These are phyloP conservation scores for Dicrostonyx torquatus DNA, from an alignment of 2,797 vertebrate species.

Conservation along the genomic window DNA sequence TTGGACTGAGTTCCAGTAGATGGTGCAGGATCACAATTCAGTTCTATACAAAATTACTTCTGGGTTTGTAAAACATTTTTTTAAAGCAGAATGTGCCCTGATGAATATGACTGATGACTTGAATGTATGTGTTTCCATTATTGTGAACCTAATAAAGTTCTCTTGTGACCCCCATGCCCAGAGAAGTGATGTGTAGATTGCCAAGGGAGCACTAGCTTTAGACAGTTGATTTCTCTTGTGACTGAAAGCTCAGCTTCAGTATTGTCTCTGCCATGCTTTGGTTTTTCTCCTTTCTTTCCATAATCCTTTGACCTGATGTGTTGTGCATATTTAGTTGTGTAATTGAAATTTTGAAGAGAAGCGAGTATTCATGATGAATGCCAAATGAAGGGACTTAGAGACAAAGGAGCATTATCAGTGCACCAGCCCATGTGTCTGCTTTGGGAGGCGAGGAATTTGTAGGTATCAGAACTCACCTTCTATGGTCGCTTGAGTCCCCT, in stretches of 20 bases:
- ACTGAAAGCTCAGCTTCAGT: slow-evolving; percentile 39
- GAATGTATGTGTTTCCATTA: not conserved
- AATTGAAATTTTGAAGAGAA: slow-evolving; percentile 38
- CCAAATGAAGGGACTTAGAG: slow-evolving; percentile 42
- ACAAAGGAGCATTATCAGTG: slow-evolving; percentile 48
- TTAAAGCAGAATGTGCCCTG: not conserved
- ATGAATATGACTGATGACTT: not conserved
- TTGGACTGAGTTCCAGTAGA: not conserved
- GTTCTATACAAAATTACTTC: not conserved
- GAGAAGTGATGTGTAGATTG: slow-evolving; percentile 41
- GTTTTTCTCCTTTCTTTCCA: slow-evolving; percentile 3
- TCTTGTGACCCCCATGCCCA: not conserved
- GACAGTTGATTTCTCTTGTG: slow-evolving; percentile 48
- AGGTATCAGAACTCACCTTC: slow-evolving; percentile 54
- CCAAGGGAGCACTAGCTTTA: slow-evolving; percentile 13
- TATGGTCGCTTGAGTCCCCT: slow-evolving; percentile 50
- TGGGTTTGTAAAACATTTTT: not conserved
- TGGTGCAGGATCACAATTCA: not conserved
- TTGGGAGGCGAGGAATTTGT: slow-evolving; percentile 54
- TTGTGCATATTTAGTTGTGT: not conserved
- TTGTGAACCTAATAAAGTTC: slow-evolving; percentile 40
- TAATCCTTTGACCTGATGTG: not conserved
- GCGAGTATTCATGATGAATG: slow-evolving; percentile 50
- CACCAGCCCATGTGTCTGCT: not conserved
- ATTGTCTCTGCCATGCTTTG: not conserved